Evolutionary conservation across 2,888 invertebrate genomes (phyloP), one percentile per base, ranked within the genome.

Genomic region (Eupithecia centaureata): DNA sequence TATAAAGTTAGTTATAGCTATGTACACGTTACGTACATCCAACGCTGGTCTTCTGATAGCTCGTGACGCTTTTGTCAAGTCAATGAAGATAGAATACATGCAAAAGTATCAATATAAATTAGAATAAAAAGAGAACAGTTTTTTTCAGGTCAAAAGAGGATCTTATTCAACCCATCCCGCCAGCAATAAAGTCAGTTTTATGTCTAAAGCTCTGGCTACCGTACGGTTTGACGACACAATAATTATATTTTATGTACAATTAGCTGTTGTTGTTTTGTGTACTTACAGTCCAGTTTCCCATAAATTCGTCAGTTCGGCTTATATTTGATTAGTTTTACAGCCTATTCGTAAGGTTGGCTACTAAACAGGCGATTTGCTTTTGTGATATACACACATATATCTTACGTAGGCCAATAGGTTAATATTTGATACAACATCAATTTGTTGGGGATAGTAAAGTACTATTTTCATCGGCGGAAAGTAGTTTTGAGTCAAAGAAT

Each of bases 291-390:
- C 65, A 71, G 64, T 71, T 76, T 76, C 73, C 73, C 72, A 76
- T 77, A 80, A 76, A 77, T 76, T 75, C 76, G 74, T 78, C 77
- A 77, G 70, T 78, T 74, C 74, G 77, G 73, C 73, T 78, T 67
- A 74, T 76, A 72, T 78, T 80, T 80, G 78, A 80, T 80, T 78
- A 76, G 76, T 76, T 78, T 77, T 77, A 79, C 68, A 69, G 70
- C 72, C 75, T 73, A 74, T 77, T 76, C 76, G 73, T 72, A 76
- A 73, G 73, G 28, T 51, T 56, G 78, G 84, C 82, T 76, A 76
- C 47, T 58, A 77, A 75, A 69, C 38, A 7, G 52, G 76, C 68
- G 75, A 28, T 32, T 32, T 52, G 22, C n/a, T n/a, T n/a, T n/a
- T n/a, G n/a, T n/a, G n/a, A n/a, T n/a, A n/a, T n/a, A n/a, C n/a